These are phyloP conservation scores for Metridium senile DNA, from an alignment of 92 coral and sea anemone species.

Conservation along the genomic window DNA sequence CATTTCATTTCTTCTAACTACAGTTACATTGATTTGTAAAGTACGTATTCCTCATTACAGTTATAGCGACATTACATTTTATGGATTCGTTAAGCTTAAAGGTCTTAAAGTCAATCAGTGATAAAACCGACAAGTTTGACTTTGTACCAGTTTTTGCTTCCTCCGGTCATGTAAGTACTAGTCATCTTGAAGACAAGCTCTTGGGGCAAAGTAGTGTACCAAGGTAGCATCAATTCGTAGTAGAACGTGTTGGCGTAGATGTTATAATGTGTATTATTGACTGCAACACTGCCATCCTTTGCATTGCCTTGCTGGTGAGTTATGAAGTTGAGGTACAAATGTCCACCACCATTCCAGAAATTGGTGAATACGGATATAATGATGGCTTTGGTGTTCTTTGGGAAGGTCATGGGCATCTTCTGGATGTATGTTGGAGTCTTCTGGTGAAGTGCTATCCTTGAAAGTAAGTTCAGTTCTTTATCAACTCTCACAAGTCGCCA, in stretches of 20 bases:
- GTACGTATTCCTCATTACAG: no score
- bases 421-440: slow-evolving; percentile 63
- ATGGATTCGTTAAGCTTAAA: no score
- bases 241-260: slow-evolving; percentile 56
- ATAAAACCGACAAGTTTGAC: slow-evolving; percentile 43
- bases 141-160: slow-evolving; percentile 55
- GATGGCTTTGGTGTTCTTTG: slow-evolving; percentile 61
- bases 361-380: slow-evolving; percentile 58
- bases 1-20: no score
- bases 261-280: slow-evolving; percentile 40
- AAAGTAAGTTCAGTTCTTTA: slow-evolving; percentile 30
- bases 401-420: slow-evolving; percentile 49
- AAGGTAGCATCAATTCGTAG: slow-evolving; percentile 60
- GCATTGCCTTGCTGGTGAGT: slow-evolving; percentile 55
- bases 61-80: no score
- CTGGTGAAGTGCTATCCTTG: slow-evolving; percentile 45
- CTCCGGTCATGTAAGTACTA: slow-evolving; percentile 48
- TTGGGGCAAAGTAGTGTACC: slow-evolving; percentile 45
- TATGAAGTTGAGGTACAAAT: slow-evolving; percentile 49
- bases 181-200: slow-evolving; percentile 34
- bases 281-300: slow-evolving; percentile 46
- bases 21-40: no score
- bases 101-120: slow-evolving; percentile 25
- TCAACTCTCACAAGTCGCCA: slow-evolving; percentile 60
- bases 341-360: slow-evolving; percentile 53